These are phyloP conservation scores for Drosophila kurseongensis DNA, from an alignment of 1,140 invertebrate species.

Conservation along the genomic window DNA sequence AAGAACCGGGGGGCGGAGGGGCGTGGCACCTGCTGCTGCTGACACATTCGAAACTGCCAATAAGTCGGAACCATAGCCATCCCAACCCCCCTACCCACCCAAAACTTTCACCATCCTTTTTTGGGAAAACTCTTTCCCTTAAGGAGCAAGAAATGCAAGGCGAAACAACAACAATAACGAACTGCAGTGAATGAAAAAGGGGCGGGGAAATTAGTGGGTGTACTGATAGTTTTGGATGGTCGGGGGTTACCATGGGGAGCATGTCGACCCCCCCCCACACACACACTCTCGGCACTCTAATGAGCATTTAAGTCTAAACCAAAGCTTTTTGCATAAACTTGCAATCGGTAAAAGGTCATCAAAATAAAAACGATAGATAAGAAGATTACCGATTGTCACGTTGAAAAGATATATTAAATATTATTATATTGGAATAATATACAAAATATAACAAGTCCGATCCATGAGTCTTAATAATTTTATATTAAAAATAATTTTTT, in stretches of 20 bases:
- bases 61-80: conserved; percentile 49
- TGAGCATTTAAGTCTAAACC: conserved; percentile 58
- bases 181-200: conserved; percentile 25
- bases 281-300: conserved; percentile 38
- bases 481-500: too few species aligned
- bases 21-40: conserved; percentile 73
- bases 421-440: too few species aligned
- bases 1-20: conserved; percentile 31
- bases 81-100: not conserved
- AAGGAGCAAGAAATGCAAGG: conserved; percentile 18
- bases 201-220: not conserved
- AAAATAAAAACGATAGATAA: not conserved
- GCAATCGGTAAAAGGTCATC: conserved; percentile 6
- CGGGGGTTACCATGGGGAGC: not conserved
- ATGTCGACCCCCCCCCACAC: not conserved
- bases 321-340: conserved; percentile 43
- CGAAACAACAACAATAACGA: conserved; percentile 37
- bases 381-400: conserved; percentile 10
- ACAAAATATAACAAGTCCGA: not conserved
- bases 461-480: too few species aligned
- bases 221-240: conserved; percentile 4
- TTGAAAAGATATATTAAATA: not conserved
- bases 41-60: conserved; percentile 78
- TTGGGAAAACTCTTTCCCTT: not conserved
- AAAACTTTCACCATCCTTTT: not conserved